Base-by-base conservation (phyloP, 2,888 invertebrate species). In the Tanytarsus gracilentus region DNA sequence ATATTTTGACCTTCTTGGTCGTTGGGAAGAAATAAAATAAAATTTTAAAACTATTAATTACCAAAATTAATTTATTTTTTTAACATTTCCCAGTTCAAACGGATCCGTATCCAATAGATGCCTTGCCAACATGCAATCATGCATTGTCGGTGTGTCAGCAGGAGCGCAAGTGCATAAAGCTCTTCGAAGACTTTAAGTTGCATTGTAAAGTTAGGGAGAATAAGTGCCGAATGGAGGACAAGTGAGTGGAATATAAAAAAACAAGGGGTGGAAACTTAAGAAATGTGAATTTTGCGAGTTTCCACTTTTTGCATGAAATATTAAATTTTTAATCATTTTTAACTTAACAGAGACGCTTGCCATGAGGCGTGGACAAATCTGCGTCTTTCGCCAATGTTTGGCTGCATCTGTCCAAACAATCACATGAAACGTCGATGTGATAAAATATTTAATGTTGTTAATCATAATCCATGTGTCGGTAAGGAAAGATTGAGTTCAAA, bases 391-490 rank as follows among this genome's bases (percentile, higher is more conserved):
- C 92, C 91, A 1, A 86, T 93, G 79, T 93, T 92, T 74, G 93
- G 92, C 55, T 93, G 92, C 77, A 90, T 92, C 71, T 93, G 92
- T 71, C 92, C 92, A 65, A 89, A 88, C 74, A 89, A 88, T 67
- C 87, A 88, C 74, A 86, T 86, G 83, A 86, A 89, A 82, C 83
- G 83, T 69, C 82, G 87, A 66, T 93, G 92, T 76, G 90, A 92
- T 75, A 80, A 86, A 68, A 88, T 92, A 75, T 92, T 90, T 77
- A 83, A 85, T 65, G 83, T 86, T 72, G 88, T 93, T 70, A 91
- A 93, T 80, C 88, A 90, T 78, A 93, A 93, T 79, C 91, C 91
- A 62, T 93, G 93, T 76, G 87, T 92, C 73, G 91, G 92, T 92
- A 80, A 90, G 92, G 72, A 30, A 55, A 39, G 44, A 2, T 56